Conservation (phyloP, 2,113 vertebrate species). For the Corythornis cristatus region DNA sequence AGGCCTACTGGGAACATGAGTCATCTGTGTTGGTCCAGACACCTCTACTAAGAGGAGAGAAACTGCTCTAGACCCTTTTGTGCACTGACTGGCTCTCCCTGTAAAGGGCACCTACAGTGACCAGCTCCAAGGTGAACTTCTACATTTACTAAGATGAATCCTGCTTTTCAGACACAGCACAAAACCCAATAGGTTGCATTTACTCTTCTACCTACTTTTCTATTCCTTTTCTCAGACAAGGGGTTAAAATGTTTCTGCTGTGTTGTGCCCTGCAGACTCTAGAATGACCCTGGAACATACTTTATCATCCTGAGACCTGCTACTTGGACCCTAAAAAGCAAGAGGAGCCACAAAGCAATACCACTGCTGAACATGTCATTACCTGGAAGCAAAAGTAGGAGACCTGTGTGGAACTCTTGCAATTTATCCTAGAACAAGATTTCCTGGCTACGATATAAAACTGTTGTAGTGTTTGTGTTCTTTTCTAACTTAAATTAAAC, state of each 20-base stretch:
- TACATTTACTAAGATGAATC: not conserved
- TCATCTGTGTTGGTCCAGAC: not conserved
- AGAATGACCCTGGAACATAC: not conserved
- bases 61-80: not conserved
- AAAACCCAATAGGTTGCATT: not conserved
- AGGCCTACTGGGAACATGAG: not conserved
- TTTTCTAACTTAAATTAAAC: not conserved
- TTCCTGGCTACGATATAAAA: not conserved
- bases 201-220: not conserved
- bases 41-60: not conserved
- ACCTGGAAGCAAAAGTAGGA: not conserved
- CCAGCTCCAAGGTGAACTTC: not conserved
- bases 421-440: not conserved
- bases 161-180: not conserved
- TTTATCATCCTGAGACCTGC: not conserved
- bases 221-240: not conserved
- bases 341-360: not conserved
- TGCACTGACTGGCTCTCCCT: accelerated
- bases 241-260: not conserved
- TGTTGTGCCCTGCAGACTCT: not conserved
- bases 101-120: accelerated
- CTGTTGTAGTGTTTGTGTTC: not conserved
- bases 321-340: not conserved
- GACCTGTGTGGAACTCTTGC: not conserved
- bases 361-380: not conserved